Evolutionary conservation across 30 jellyfish, hydroid and myxozoan species (phyloP), one percentile per base, ranked within the genome.

Genomic region (Hydractinia symbiolongicarpus): DNA sequence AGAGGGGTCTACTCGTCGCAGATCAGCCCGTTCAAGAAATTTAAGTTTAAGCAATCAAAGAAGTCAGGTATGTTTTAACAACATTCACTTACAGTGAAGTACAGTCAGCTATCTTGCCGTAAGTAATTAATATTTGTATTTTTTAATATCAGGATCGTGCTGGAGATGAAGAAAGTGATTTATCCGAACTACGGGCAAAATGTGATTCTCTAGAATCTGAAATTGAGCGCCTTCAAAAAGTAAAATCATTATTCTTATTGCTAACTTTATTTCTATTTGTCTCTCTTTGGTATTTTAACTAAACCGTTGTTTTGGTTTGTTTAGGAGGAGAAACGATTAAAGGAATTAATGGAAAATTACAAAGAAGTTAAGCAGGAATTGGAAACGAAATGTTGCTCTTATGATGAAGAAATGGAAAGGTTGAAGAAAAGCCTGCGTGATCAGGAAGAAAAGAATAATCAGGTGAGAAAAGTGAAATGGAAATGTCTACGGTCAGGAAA

Each of bases 381-480:
- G 69, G 83, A 79, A 79, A 66, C 83, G 53, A 62, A 54, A 51
- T 79, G 87, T 53, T 51, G 19, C 30, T 79, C 87, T 6, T 79
- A 79, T 79, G 83, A 79, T 68, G 87, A 79, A 53, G 87, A 79
- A 79, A 58, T 79, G 57, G 81, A 62, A 51, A 53, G 87, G 21
- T 44, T 66, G 83, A 66, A 79, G 4, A 53, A 67, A 67, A 66
- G 66, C 53, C 20, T 20, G 53, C 53, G 78, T 30, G 50, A 30
- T 14, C 84, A 50, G 15, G 52, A 76, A 55, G 54, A 76, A 76
- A 53, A 76, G 17, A 50, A 76, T 9, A 58, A 76, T 4, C 19
- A 44, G 81, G 84, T 76, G 76, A 50, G 78, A 30, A 30, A 30
- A 30, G 44, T 30, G 44, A 30, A n/a, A n/a, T n/a, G n/a, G n/a